These are phyloP conservation scores for Formica selysi DNA, from an alignment of 1,140 invertebrate species.

Conservation along the genomic window DNA sequence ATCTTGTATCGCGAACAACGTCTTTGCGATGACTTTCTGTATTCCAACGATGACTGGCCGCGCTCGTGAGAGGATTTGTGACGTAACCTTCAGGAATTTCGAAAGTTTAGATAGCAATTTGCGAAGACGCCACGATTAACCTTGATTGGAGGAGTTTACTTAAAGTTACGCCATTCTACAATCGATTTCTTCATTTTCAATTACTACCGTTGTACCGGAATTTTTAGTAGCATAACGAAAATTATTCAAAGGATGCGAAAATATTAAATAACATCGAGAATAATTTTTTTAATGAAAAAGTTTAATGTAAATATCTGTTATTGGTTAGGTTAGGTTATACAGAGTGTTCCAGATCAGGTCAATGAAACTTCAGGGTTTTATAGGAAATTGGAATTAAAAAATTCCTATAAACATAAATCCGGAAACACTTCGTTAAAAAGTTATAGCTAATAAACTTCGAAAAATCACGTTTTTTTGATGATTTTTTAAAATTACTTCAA, in stretches of 20 bases:
- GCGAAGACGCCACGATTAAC: constrained; percentile 57
- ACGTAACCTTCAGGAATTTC: constrained; percentile 64
- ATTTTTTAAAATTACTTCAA: too few relatives aligned
- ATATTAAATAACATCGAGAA: neutral
- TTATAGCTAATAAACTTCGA: too few relatives aligned
- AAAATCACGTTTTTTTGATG: too few relatives aligned
- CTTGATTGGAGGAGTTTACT: constrained; percentile 36
- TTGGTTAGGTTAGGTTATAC: too few relatives aligned
- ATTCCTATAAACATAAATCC: too few relatives aligned
- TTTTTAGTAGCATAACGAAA: neutral
- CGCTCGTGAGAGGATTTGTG: constrained; percentile 38
- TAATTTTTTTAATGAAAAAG: neutral
- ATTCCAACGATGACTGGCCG: constrained; percentile 24
- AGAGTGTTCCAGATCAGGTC: too few relatives aligned
- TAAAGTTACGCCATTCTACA: constrained; percentile 34
- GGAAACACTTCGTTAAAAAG: too few relatives aligned
- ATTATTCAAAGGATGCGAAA: neutral
- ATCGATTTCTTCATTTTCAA: constrained; percentile 37
- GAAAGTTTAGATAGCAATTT: constrained; percentile 67
- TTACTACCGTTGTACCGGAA: neutral
- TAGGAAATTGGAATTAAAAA: too few relatives aligned
- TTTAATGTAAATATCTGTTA: constrained; percentile 9
- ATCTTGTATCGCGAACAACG: neutral
- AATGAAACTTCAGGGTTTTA: too few relatives aligned
- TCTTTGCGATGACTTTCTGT: neutral